Evolutionary conservation across 1,140 invertebrate species (phyloP).

Genomic region (Lasaia peninsularis): DNA sequence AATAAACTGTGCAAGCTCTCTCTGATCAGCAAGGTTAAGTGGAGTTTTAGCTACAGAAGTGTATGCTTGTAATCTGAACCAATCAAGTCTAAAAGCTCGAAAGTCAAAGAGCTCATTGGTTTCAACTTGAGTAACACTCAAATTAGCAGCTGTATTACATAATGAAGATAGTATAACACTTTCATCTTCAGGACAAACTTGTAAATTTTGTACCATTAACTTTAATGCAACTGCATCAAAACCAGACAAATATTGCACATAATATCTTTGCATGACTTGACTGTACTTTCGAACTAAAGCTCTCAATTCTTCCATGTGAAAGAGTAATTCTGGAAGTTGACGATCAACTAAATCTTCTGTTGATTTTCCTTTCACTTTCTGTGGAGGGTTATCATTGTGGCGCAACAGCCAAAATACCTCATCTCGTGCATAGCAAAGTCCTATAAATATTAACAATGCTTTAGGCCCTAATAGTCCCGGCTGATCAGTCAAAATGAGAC

Average conservation of each 20-base stretch:
- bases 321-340: slow-evolving; percentile 97
- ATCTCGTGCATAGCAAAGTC: slow-evolving; percentile 95
- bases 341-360: slow-evolving; percentile 94
- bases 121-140: slow-evolving; percentile 97
- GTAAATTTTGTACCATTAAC: slow-evolving; percentile 92
- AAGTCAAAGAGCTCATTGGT: slow-evolving; percentile 98
- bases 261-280: slow-evolving; percentile 98
- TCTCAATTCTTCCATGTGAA: slow-evolving; percentile 98
- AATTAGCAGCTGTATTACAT: slow-evolving; percentile 91
- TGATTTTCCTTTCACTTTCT: slow-evolving; percentile 90
- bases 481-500: slow-evolving; percentile 97
- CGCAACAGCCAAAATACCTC: slow-evolving; percentile 98
- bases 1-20: slow-evolving; percentile 92
- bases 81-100: slow-evolving; percentile 95
- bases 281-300: slow-evolving; percentile 95
- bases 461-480: slow-evolving; percentile 98
- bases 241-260: slow-evolving; percentile 96
- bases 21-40: slow-evolving; percentile 90
- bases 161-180: slow-evolving; percentile 95
- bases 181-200: slow-evolving; percentile 95
- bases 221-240: slow-evolving; percentile 96
- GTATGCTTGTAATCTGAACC: slow-evolving; percentile 97
- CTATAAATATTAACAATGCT: slow-evolving; percentile 97
- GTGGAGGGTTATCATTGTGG: slow-evolving; percentile 95
- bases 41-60: slow-evolving; percentile 91